Base-by-base conservation (phyloP, 2,888 invertebrate genomes). In the Pristionchus japonicus region DNA sequence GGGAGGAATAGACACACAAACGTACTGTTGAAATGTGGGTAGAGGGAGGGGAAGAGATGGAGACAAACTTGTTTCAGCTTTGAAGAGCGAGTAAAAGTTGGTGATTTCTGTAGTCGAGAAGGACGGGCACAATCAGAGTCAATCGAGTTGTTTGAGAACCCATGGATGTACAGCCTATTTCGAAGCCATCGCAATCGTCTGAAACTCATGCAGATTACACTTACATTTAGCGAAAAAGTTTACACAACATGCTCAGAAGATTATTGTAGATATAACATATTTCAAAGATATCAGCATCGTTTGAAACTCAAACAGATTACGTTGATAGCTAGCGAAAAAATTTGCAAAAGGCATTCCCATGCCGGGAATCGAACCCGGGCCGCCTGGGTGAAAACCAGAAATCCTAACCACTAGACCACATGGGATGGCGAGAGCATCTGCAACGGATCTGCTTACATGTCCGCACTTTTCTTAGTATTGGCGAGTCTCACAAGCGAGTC, bases 351-450 rank as follows among this genome's bases (percentile, higher is more conserved):
- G 43, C 43, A 43, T 89, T 89, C 89, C 89, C 80, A 88, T 90
- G 91, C 91, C 91, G 91, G 91, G 91, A 91, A 91, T 91, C 91
- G 91, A 91, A 91, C 91, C 91, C 91, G 91, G 90, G 91, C 91
- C 91, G 91, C 89, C 89, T 88, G 91, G 91, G 91, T 91, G 91
- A 91, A 90, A 91, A 90, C 91, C 91, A 88, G 89, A 89, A 91
- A 91, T 91, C 90, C 90, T 91, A 91, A 92, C 91, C 91, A 91
- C 91, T 91, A 91, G 91, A 91, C 90, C 90, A 91, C 90, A 90
- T 88, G 85, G 89, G 88, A 89, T 31, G 85, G 52, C 64, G 64
- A 37, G 83, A 43, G 77, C 4, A 11, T 9, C 6, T 11, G 43
- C 43, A 11, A 43, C 7, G 11, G 43, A 43, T 6, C 6, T 11